Evolutionary conservation across 2,888 invertebrate genomes (phyloP), one percentile per base, ranked within the genome.

Genomic region (Drosophila eohydei): DNA sequence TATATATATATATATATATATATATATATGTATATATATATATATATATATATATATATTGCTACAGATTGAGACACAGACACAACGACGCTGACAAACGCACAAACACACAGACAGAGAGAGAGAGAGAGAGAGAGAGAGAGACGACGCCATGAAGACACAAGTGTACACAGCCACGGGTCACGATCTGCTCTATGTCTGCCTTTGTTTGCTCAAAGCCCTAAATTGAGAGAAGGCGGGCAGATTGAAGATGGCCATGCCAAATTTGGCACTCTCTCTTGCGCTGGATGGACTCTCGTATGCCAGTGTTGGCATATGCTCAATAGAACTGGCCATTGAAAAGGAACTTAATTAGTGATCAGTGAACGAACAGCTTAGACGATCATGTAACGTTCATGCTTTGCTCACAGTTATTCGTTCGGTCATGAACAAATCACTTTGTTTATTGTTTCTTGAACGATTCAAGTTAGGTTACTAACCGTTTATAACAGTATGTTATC

Each of bases 181-280:
- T 83, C 86, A 80, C 74, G 71, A 80, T 76, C 74, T 65, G 57
- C 41, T 62, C 57, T 56, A 61, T 41, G 44, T 60, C 51, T 57
- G 48, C 36, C 40, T 65, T 54, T 46, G 26, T 48, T 51, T 44
- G 55, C 52, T 56, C 61, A 46, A 43, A 57, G 59, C 54, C 43
- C 44, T 71, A 59, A 69, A 52, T 58, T 63, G 55, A 63, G 63
- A 71, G 72, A 75, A 84, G 85, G 85, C 82, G 76, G 84, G 83
- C 69, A 76, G 65, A 79, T 85, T 77, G 83, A 83, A 88, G 71
- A 88, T 83, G 83, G 86, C 77, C 54, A 81, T 71, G 14, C 40
- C 52, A 64, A 54, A 50, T 38, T 26, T 8, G 28, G 30, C 44
- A 57, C 67, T 12, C 55, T 48, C 71, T 58, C 58, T 66, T 6